Evolutionary conservation across 1,140 invertebrate genomes (phyloP).

Genomic region (Drosophila bocki): DNA sequence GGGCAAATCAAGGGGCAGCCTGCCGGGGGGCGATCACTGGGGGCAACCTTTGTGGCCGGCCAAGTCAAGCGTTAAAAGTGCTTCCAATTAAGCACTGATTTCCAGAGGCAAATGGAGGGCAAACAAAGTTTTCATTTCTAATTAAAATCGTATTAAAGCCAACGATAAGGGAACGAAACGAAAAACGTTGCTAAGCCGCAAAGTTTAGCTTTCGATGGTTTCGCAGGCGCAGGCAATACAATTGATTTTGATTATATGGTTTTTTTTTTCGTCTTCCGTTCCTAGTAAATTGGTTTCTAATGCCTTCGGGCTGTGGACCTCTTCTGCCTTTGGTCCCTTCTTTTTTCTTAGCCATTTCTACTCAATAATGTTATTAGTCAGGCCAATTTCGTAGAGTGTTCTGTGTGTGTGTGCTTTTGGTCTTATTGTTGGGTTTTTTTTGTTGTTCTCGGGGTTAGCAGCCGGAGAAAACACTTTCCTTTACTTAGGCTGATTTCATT

Average conservation of each 20-base stretch:
- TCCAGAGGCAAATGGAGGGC: conserved; percentile 32
- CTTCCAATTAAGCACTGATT: conserved; percentile 54
- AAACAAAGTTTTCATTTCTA: conserved; percentile 61
- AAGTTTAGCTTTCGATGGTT: conserved; percentile 53
- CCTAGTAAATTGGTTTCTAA: conserved; percentile 67
- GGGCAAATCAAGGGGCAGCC: conserved; percentile 11
- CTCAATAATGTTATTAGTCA: conserved; percentile 78
- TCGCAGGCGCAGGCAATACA: conserved; percentile 45
- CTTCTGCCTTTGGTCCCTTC: conserved; percentile 5
- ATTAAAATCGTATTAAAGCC: conserved; percentile 76
- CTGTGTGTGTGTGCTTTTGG: conserved; percentile 51
- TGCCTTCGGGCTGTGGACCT: conserved; percentile 35
- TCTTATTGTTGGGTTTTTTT: conserved; percentile 46
- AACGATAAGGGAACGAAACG: conserved; percentile 45
- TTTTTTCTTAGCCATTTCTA: conserved; percentile 46
- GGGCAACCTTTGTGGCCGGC: conserved; percentile 39
- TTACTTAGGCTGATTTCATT: conserved; percentile 72
- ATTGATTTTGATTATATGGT: conserved; percentile 75
- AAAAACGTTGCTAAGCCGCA: conserved; percentile 62
- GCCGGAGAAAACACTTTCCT: conserved; percentile 59
- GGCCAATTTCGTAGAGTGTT: conserved; percentile 67
- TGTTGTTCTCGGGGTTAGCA: neutral
- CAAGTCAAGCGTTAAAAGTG: conserved; percentile 60
- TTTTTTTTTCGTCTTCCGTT: conserved; percentile 32
- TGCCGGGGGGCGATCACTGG: conserved; percentile 4